Base-by-base conservation (phyloP, 1,140 invertebrate species). In the Choristoneura fumiferana region DNA sequence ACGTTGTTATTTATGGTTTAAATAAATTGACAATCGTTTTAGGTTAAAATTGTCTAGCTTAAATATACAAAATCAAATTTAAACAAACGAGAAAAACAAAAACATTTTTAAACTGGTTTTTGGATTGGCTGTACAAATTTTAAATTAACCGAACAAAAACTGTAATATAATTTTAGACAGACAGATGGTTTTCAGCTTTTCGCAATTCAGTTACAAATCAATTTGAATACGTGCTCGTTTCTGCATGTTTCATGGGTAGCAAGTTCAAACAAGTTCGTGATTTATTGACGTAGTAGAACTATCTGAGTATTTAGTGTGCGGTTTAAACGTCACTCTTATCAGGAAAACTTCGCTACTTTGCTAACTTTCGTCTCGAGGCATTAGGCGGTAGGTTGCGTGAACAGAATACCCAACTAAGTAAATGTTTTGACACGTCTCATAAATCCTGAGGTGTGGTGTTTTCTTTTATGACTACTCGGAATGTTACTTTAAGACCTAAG, bases 261-360 rank as follows among this genome's bases (percentile, higher is more conserved):
- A 57, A 70, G 49, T 70, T 57, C 58, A 35, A 58, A 66, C 62
- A 64, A 75, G 56, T 75, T 71, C 57, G 60, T 68, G 72, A 75
- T 71, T 75, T 75, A 75, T 67, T 67, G 58, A 65, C 61, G 67
- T 67, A 66, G 62, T 65, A 59, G 66, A 76, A 76, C 73, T 72
- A 75, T 68, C 63, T 58, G 45, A 72, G 67, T 76, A 69, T 69
- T 72, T 70, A 76, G 67, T 70, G 65, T 64, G 18, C 62, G 65
- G 65, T 67, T 66, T 61, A 55, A 43, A 61, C 60, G 66, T 71
- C 64, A 69, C 58, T 64, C 62, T 69, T 76, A 76, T 73, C 73
- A 60, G 63, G 36, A 43, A 45, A 69, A 69, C 60, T 70, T 65
- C 57, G 49, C 45, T 65, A 60, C 65, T 73, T 60, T 39, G 35